Evolutionary conservation across 2,888 invertebrate species (phyloP).

Genomic region (Atherix ibis): DNA sequence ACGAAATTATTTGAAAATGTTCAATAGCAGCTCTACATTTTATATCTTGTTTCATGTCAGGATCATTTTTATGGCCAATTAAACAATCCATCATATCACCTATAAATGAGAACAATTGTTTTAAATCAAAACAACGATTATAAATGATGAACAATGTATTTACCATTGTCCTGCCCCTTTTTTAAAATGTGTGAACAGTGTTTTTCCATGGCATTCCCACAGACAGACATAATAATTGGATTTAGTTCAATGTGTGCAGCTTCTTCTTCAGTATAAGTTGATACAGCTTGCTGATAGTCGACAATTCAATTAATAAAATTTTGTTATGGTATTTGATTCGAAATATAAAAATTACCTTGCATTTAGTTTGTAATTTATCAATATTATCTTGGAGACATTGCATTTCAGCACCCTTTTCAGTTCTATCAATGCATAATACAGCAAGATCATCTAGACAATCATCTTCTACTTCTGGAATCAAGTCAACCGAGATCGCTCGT

Average conservation of each 20-base stretch:
- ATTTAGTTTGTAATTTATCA: slow-evolving; percentile 49
- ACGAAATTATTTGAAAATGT: slow-evolving; percentile 87
- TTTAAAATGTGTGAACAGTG: slow-evolving; percentile 55
- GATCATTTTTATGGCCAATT: slow-evolving; percentile 78
- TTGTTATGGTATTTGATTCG: neutral
- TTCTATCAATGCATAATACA: slow-evolving; percentile 64
- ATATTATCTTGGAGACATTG: slow-evolving; percentile 77
- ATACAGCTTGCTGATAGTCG: slow-evolving; percentile 38
- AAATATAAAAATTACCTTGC: slow-evolving; percentile 36
- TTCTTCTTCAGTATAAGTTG: slow-evolving; percentile 77
- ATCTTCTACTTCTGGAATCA: slow-evolving; percentile 88
- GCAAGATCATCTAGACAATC: slow-evolving; percentile 77
- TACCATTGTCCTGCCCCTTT: slow-evolving; percentile 53
- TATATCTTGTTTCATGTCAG: slow-evolving; percentile 54
- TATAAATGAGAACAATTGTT: slow-evolving; percentile 8
- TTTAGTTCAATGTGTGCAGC: slow-evolving; percentile 82
- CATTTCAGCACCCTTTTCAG: slow-evolving; percentile 83
- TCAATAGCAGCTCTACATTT: slow-evolving; percentile 90
- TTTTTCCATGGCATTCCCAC: slow-evolving; percentile 60
- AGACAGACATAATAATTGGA: slow-evolving; percentile 68
- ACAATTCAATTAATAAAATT: neutral
- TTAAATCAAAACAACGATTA: neutral
- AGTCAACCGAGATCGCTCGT: slow-evolving; percentile 78
- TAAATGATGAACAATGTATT: neutral
- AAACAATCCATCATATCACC: slow-evolving; percentile 88